Base-by-base conservation (phyloP, 2,797 vertebrate genomes). In the Echeneis naucrates region DNA sequence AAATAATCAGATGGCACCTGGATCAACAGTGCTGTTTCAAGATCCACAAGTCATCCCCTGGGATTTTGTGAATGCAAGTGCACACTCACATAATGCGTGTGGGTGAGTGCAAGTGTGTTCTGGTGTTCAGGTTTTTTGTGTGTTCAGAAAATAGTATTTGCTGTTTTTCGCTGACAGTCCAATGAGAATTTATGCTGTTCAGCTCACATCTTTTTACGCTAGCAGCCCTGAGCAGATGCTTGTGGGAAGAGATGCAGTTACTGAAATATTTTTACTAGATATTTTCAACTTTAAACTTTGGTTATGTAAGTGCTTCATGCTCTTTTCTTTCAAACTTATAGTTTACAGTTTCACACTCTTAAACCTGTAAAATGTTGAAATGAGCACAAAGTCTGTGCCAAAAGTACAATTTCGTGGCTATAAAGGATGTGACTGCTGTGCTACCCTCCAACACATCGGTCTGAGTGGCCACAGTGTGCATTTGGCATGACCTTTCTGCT, bases 1-100 rank as follows among this genome's bases (percentile, higher is more conserved):
- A 90, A 94, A 94, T 93, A 94, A 94, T 94, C 90, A 90, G 72
- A 92, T 86, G 84, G 78, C 93, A 94, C 92, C 92, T 94, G 92
- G 85, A 90, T 92, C 92, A 94, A 95, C 92, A 94, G 80, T 74
- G 70, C 61, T 60, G 48, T 87, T 88, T 92, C 82, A 79, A 82
- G 78, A 82, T 79, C 88, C 65, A 85, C 82, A 90, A 87, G 72
- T 88, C 84, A 84, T 90, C 79, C 85, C 72, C 33, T 52, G 73
- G 80, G 83, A 86, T 72, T 84, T 70, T 76, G 61, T 74, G 70
- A 74, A 73, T 67, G 73, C 65, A 68, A 75, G 72, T 44, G 70
- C 61, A 47, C 78, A 72, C 78, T 59, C 53, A 30, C 24, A 42
- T 73, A 80, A 77, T 42, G 32, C 77, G 72, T 77, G 68, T 44